Percentiles rank a stretch among this genome's conserved stretches.
Evolutionary conservation across 2,888 invertebrate species (phyloP).

Genomic region (Cheilosia vulpina): DNA sequence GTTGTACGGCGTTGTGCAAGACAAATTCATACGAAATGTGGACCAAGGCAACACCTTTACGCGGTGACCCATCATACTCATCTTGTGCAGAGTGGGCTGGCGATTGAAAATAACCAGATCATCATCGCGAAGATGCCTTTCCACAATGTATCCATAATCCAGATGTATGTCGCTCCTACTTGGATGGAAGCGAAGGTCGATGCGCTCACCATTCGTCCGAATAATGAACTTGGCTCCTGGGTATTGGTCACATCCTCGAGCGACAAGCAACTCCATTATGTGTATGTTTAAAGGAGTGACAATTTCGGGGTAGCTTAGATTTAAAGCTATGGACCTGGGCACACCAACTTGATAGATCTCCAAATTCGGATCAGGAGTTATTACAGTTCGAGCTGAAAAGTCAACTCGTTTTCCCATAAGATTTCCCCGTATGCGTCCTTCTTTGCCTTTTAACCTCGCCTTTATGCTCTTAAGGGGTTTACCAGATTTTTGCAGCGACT

Average conservation of each 20-base stretch:
- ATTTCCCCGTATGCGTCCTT: conserved; percentile 88
- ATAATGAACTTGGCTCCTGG: conserved; percentile 89
- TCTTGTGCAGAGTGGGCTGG: conserved; percentile 89
- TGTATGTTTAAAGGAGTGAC: conserved; percentile 88
- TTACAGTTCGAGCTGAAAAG: conserved; percentile 88
- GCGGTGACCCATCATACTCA: conserved; percentile 89
- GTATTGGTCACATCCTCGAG: conserved; percentile 87
- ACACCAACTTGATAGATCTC: conserved; percentile 87
- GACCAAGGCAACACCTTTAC: conserved; percentile 87
- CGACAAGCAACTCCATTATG: conserved; percentile 85
- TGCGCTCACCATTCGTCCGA: conserved; percentile 87
- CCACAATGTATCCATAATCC: conserved; percentile 84
- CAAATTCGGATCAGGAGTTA: conserved; percentile 85
- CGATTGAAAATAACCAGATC: conserved; percentile 88
- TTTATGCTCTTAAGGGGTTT: conserved; percentile 87
- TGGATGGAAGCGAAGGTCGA: conserved; percentile 88
- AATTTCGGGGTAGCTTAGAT: conserved; percentile 88
- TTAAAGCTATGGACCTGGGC: conserved; percentile 87
- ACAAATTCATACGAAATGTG: conserved; percentile 87
- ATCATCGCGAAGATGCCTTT: conserved; percentile 87
- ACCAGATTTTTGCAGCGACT: conserved; percentile 87
- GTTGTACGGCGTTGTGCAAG: conserved; percentile 88
- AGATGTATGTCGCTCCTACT: conserved; percentile 86
- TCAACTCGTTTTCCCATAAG: conserved; percentile 89
- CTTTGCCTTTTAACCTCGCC: conserved; percentile 86